Evolutionary conservation across 2,888 invertebrate genomes (phyloP), one percentile per base, ranked within the genome.

Genomic region (Amblyjoppa fuscipennis): DNA sequence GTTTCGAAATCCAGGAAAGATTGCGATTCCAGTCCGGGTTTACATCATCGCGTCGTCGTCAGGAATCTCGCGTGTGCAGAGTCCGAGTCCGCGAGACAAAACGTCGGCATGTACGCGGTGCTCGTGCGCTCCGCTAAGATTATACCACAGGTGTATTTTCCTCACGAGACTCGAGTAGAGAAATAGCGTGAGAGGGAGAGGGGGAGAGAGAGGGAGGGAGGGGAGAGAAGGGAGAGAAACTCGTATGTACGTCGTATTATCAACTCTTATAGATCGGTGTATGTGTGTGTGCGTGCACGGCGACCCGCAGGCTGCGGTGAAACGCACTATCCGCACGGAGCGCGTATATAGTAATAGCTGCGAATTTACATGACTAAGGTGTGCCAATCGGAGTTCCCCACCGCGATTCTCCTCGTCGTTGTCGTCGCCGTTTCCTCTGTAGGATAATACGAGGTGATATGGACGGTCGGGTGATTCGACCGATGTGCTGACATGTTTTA

Each of bases 311-410:
- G 79, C 82, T 85, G 71, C 85, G 71, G 59, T 75, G 75, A 74
- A 82, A 85, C 74, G 74, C 64, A 85, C 79, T 25, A 66, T 76
- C 53, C n/a, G 51, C 68, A 34, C 64, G 28, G 5, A 25, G 13
- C 34, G 25, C 25, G 45, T 20, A 20, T 49, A 31, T 51, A 70
- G 41, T 41, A 41, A 70, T 64, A 51, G 61, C 28, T 45, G 34
- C 64, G 76, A 70, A 85, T 83, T 71, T 80, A 83, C 85, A 75
- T 82, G 78, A 69, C 78, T 83, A 80, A 85, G 85, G 80, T 80
- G 85, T 82, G 85, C 75, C 75, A 45, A 61, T 45, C 41, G 64
- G 34, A 59, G 56, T 38, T 74, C 64, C 64, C 68, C 73, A 20
- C 56, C 70, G 28, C 51, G 31, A 56, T 20, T 56, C 56, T 25